Conservation (phyloP, 1,140 invertebrate species). For the Pogonus chalceus region DNA sequence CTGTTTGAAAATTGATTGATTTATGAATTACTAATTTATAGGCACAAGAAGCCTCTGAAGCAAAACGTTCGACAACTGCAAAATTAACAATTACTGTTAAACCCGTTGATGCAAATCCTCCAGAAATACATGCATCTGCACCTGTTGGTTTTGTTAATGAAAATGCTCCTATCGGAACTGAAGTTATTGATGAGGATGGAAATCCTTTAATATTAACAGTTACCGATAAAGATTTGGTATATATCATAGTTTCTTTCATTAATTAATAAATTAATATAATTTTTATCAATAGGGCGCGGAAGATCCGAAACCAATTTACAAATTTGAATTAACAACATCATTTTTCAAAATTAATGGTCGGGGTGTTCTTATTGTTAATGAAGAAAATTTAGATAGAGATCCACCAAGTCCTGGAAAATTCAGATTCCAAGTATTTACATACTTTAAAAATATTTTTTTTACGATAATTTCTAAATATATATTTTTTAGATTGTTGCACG, state of each 20-base stretch:
- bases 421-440: conserved; percentile 55
- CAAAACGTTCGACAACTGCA: conserved; percentile 66
- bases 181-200: conserved; percentile 56
- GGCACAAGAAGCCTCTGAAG: conserved; percentile 73
- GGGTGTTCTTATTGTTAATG: conserved; percentile 65
- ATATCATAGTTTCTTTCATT: conserved; percentile 19
- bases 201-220: conserved; percentile 62
- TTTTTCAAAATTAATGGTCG: conserved; percentile 70
- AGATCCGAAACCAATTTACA: conserved; percentile 63
- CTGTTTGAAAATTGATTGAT: background rate
- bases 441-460: conserved; percentile 4
- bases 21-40: conserved; percentile 30
- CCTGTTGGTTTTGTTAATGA: conserved; percentile 73
- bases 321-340: conserved; percentile 73
- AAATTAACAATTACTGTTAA: conserved; percentile 71
- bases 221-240: conserved; percentile 72
- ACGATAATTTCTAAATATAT: conserved; percentile 7
- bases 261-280: conserved; percentile 7
- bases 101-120: conserved; percentile 75
- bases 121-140: conserved; percentile 59
- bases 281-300: conserved; percentile 47
- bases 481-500: conserved; percentile 55
- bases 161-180: conserved; percentile 73
- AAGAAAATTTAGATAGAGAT: conserved; percentile 76
- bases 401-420: conserved; percentile 75